Conservation (phyloP, 2,797 vertebrate genomes). For the Microcaecilia unicolor region DNA sequence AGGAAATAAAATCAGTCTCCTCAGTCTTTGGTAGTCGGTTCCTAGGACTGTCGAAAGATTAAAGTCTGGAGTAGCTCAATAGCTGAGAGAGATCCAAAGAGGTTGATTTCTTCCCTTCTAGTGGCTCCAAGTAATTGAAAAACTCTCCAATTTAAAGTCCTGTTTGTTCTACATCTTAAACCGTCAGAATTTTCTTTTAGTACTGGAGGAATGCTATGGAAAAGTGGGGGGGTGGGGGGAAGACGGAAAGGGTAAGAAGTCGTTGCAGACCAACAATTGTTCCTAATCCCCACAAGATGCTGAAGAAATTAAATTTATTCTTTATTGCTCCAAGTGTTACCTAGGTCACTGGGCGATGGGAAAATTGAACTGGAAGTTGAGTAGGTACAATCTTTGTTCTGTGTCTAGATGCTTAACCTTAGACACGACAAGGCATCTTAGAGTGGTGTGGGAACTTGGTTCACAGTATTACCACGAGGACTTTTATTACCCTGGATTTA, state of each 20-base stretch:
- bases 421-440: conserved; percentile 63
- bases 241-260: conserved; percentile 70
- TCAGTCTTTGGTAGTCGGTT: conserved; percentile 26
- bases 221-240: conserved; percentile 16
- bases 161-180: conserved; percentile 80
- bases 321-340: conserved; percentile 74
- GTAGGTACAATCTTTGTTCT: conserved; percentile 70
- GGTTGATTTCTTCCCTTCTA: conserved; percentile 67
- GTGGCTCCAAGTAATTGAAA: conserved; percentile 67
- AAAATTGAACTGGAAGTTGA: conserved; percentile 70
- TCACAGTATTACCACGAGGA: conserved; percentile 59
- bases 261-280: conserved; percentile 68
- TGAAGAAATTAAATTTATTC: conserved; percentile 83
- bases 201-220: conserved; percentile 54
- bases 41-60: conserved; percentile 48
- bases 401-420: conserved; percentile 77
- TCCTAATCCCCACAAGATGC: conserved; percentile 80
- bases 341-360: conserved; percentile 82
- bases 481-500: conserved; percentile 61
- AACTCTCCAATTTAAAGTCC: conserved; percentile 70
- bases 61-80: conserved; percentile 59
- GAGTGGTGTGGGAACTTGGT: conserved; percentile 72
- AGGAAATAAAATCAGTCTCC: conserved; percentile 30
- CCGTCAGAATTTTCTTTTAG: conserved; percentile 64
- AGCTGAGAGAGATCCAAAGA: conserved; percentile 50